Evolutionary conservation across 2,113 vertebrate species (phyloP), one percentile per base, ranked within the genome.

Genomic region (Hippocampus guttulatus): DNA sequence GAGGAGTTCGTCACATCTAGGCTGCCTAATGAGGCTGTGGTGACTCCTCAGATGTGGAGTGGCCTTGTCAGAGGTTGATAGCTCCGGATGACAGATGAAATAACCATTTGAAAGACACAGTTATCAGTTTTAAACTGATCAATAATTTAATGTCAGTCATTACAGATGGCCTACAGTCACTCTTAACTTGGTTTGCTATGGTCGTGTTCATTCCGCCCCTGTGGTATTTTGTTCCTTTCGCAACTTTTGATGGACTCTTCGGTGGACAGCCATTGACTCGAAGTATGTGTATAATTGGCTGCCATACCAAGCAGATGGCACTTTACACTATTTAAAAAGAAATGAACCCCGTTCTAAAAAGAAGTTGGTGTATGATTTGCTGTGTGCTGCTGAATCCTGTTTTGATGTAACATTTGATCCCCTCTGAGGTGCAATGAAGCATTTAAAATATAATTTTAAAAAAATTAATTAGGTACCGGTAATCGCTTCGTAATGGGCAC

Each of bases 1-100:
- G 86, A 90, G 88, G 80, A 89, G 81, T 86, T 88, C 78, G 76
- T 91, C 87, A 87, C 69, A 55, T 86, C 79, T 67, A 77, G 70
- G 72, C 72, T 83, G 74, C 70, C 86, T 87, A 85, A 89, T 85
- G 84, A 89, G 69, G 82, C 81, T 63, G 71, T 25, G n/a, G 75
- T 67, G 76, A 84, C 43, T 78, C 75, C 69, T 88, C 40, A 87
- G 77, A 87, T 86, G 74, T 81, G 72, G 67, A 77, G 76, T 70
- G 69, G 86, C 78, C 75, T 77, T 81, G 82, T 88, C 78, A 73
- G 71, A 55, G 66, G 57, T 62, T 85, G 87, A 88, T 85, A 82
- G 82, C 75, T 38, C 43, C 16, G 57, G 73, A 72, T 6, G 30
- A 74, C 30, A 62, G 58, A 12, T 21, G 78, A 68, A 60, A 18